Conservation (phyloP, 2,113 vertebrate genomes). For the Pagrus major region DNA sequence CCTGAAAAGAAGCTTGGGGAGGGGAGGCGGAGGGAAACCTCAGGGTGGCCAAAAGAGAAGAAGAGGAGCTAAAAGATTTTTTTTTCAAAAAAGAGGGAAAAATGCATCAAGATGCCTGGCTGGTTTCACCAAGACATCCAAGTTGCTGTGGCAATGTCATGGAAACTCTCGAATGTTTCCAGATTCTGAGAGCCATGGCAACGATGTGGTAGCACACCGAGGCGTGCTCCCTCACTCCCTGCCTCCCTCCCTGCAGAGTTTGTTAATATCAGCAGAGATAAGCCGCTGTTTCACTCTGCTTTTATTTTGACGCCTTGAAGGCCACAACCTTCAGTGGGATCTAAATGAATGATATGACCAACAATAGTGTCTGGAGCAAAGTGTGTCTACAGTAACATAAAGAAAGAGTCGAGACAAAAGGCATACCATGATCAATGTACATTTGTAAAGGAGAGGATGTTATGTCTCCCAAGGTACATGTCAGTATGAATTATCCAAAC, state of each 20-base stretch:
- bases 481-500: not conserved
- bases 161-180: conserved; percentile 76
- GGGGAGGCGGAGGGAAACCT: not conserved
- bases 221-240: conserved; percentile 28
- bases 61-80: conserved; percentile 13
- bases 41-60: conserved; percentile 32
- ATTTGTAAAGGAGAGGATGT: not conserved
- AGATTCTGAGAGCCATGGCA: conserved; percentile 71
- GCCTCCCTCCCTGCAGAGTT: conserved; percentile 32
- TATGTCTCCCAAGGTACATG: not conserved
- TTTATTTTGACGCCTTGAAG: conserved; percentile 52
- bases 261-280: conserved; percentile 61
- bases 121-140: conserved; percentile 70
- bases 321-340: conserved; percentile 34
- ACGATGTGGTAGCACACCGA: conserved; percentile 46
- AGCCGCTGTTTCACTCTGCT: conserved; percentile 17
- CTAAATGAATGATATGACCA: conserved; percentile 28
- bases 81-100: not conserved
- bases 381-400: conserved; percentile 5
- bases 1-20: conserved; percentile 36
- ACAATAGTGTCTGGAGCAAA: not conserved
- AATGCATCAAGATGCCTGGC: conserved; percentile 49
- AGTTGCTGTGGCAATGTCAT: conserved; percentile 74
- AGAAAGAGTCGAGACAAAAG: not conserved
- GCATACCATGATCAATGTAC: not conserved